Evolutionary conservation across 2,797 vertebrate species (phyloP), one percentile per base, ranked within the genome.

Genomic region (Ciconia nigra): DNA sequence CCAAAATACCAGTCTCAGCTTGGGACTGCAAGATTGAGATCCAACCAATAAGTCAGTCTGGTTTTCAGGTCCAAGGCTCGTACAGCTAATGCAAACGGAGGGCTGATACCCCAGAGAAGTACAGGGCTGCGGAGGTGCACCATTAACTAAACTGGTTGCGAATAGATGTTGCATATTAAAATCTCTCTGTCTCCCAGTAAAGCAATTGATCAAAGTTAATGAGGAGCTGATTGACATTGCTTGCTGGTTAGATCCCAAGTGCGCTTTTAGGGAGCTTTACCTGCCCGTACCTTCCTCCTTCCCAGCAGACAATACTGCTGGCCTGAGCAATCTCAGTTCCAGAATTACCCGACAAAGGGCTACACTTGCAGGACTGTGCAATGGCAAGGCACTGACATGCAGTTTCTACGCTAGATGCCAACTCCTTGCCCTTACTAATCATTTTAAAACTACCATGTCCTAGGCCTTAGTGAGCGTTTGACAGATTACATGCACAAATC

Each of bases 61-160:
- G 65, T 41, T 67, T 54, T n/a, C 47, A 46, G 52, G 26, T 18
- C 58, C 4, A 7, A 49, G 71, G 82, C 59, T 70, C 28, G 5
- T 1, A 11, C 6, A 12, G 46, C 67, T 24, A 4, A 4, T 1
- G 1, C 17, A 18, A 15, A 15, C 0, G 7, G 55, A 41, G 37
- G 54, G 47, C 69, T 39, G 76, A 15, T 2, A 47, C 31, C 67
- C 79, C 58, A 17, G 10, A 78, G 81, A 25, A 19, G 9, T 2
- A 3, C 12, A 6, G n/a, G 67, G 74, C 9, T 31, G 29, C 2
- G 10, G 35, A 84, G 81, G 29, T 15, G 33, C 37, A 57, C 22
- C 49, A 2, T 9, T 6, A n/a, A 11, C 66, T 49, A 4, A 62
- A 58, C 41, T 2, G 42, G 28, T 0, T 61, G 81, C 80, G 46